These are phyloP conservation scores for Panulirus ornatus DNA, from an alignment of 1,140 invertebrate genomes.

Conservation along the genomic window DNA sequence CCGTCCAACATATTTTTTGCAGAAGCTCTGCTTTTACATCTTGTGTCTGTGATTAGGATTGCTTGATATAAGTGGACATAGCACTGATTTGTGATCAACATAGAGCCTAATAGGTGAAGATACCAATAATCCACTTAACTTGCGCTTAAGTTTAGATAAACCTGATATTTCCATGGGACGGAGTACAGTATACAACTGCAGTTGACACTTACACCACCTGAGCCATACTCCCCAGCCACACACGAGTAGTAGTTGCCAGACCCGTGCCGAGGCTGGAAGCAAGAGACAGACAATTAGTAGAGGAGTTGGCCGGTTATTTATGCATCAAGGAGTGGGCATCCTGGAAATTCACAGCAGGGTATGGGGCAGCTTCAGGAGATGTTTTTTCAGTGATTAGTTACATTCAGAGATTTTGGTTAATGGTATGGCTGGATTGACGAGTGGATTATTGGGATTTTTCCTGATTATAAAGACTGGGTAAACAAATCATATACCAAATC, in stretches of 20 bases:
- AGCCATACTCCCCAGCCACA: constrained; percentile 74
- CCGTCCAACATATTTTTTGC: constrained; percentile 24
- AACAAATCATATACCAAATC: background rate
- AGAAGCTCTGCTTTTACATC: background rate
- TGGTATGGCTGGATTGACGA: background rate
- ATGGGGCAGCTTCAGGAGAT: constrained; percentile 37
- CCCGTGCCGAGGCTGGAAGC: constrained; percentile 73
- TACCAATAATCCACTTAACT: constrained; percentile 8
- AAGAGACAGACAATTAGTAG: constrained; percentile 44
- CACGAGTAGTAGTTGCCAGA: constrained; percentile 75
- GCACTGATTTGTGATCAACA: background rate
- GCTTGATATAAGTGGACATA: background rate
- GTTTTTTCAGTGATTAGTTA: background rate
- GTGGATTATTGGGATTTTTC: background rate
- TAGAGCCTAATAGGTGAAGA: background rate
- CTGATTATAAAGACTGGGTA: background rate
- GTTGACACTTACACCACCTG: constrained; percentile 73
- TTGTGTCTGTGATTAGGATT: background rate
- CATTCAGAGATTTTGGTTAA: background rate
- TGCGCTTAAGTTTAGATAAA: background rate
- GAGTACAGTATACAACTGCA: constrained; percentile 28
- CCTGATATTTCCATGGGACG: constrained; percentile 27
- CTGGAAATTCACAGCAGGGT: constrained; percentile 15
- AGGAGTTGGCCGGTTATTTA: background rate
- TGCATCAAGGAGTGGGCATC: constrained; percentile 1